Percentiles rank a stretch among this genome's conserved stretches.
Conservation (phyloP, 2,113 vertebrate species). For the Heteronetta atricapilla region DNA sequence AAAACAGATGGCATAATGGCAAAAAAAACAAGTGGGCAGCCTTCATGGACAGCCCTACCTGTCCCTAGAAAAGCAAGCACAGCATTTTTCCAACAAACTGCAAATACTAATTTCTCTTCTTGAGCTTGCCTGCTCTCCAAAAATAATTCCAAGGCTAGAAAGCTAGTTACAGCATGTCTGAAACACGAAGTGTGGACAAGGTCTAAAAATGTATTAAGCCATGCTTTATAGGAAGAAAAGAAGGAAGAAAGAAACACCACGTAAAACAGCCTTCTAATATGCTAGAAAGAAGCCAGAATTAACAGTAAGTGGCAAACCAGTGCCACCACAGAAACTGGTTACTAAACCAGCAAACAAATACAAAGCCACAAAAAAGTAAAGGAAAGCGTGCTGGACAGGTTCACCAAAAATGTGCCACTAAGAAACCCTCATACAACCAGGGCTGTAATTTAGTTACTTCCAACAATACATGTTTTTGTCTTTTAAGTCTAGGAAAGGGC, state of each 20-base stretch:
- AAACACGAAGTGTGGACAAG: neutral
- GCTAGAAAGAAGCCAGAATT: neutral
- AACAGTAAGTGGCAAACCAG: neutral
- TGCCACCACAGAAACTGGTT: neutral
- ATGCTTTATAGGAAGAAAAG: neutral
- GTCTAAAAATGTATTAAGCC: neutral
- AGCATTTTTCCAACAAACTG: neutral
- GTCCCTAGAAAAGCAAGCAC: neutral
- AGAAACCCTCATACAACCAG: neutral
- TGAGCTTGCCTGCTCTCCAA: neutral
- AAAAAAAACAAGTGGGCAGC: neutral
- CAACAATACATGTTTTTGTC: neutral
- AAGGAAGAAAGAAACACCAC: neutral
- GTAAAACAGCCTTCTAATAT: neutral
- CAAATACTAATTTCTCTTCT: neutral
- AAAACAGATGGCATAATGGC: neutral
- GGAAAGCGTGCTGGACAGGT: neutral
- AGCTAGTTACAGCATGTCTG: slow-evolving; percentile 12
- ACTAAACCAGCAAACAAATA: neutral
- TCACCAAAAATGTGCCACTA: neutral
- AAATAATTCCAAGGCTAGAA: neutral
- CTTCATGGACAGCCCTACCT: neutral
- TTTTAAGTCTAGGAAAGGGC: neutral
- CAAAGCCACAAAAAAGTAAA: neutral
- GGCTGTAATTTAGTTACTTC: neutral